Evolutionary conservation across 2,797 vertebrate species (phyloP).

Genomic region (Coendou prehensilis): DNA sequence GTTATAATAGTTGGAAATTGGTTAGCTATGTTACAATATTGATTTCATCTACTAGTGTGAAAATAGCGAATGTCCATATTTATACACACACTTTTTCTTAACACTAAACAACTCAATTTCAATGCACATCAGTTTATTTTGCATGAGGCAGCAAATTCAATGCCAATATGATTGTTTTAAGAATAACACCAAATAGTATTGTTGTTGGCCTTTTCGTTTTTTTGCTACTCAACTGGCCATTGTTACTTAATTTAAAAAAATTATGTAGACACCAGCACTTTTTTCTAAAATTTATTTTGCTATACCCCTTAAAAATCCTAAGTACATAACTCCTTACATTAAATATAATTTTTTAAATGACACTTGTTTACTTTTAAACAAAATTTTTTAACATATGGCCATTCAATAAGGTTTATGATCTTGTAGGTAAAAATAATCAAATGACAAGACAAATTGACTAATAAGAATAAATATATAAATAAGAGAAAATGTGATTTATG

Average conservation of each 20-base stretch:
- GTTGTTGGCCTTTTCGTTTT: not conserved
- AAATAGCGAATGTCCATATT: not conserved
- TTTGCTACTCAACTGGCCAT: not conserved
- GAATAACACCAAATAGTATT: conserved; percentile 1
- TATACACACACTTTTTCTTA: not conserved
- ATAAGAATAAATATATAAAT: not conserved
- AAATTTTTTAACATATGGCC: not conserved
- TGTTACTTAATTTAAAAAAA: conserved; percentile 30
- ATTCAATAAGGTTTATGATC: not conserved
- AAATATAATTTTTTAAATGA: conserved; percentile 46
- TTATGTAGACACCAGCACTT: not conserved
- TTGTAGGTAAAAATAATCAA: not conserved
- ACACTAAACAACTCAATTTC: not conserved
- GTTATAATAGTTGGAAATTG: conserved; percentile 21
- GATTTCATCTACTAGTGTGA: conserved; percentile 15
- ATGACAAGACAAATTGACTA: not conserved
- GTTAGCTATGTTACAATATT: conserved; percentile 11
- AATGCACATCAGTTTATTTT: not conserved
- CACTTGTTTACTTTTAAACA: conserved; percentile 9
- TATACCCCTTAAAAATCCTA: conserved; percentile 11
- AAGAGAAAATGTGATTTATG: not conserved
- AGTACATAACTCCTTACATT: not conserved
- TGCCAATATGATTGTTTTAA: not conserved
- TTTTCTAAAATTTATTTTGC: not conserved
- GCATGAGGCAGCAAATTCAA: not conserved